Evolutionary conservation across 2,797 vertebrate genomes (phyloP), one percentile per base, ranked within the genome.

Genomic region (Melanotaenia trifasciata): DNA sequence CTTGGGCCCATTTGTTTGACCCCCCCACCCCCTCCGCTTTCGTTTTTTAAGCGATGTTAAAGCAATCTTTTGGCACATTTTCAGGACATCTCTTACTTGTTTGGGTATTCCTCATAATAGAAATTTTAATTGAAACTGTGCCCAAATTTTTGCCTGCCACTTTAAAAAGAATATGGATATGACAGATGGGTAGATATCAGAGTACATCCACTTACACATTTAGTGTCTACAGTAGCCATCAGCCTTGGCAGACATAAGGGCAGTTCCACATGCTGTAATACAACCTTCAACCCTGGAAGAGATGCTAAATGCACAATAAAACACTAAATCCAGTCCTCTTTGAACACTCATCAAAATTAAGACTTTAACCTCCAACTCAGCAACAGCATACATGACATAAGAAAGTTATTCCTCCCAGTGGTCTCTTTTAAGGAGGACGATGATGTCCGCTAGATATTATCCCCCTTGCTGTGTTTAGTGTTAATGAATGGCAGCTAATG

Each of bases 401-500:
- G 68, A 76, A 74, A 76, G 45, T 76, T 78, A 72, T 83, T 74
- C 76, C 59, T 68, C 60, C 74, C 72, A 43, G 20, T 18, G n/a
- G 63, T 28, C 51, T 65, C 43, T 83, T 89, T 85, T 61, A 79
- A 77, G 60, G 58, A 58, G 57, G 64, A 57, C 79, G 79, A 79
- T 10, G 30, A 70, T 77, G 77, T 81, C 81, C 40, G 40, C 83
- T 72, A 81, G 78, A 89, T 83, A 78, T 76, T 74, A 64, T 76
- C 57, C 87, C 87, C 76, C 90, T 85, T 6, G 74, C 90, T 91
- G 91, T 64, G 90, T 86, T 89, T 72, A 53, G 65, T 35, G 24
- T 58, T 90, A 86, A 90, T 89, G 81, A 91, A 85, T 85, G 86
- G 75, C 80, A 81, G 79, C 86, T 91, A 91, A 92, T 86, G 90